Evolutionary conservation across 2,797 vertebrate species (phyloP).

Genomic region (Antrozous pallidus): DNA sequence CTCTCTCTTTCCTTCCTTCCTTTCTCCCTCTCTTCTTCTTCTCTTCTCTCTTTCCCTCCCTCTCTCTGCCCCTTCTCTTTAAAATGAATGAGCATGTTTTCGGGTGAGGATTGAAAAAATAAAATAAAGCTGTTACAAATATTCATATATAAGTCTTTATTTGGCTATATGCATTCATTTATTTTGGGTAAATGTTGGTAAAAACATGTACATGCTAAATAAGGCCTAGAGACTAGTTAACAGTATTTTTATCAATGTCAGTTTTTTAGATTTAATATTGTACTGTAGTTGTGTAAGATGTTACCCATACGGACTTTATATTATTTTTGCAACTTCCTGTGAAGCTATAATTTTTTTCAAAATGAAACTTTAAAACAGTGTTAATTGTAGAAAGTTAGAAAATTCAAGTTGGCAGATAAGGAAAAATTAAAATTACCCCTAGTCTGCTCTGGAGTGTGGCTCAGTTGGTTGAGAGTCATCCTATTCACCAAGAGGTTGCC

Average conservation of each 20-base stretch:
- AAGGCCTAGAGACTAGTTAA: not conserved
- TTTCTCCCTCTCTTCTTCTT: not conserved
- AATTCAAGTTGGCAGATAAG: not conserved
- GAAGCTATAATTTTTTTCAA: not conserved
- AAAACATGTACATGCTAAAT: not conserved
- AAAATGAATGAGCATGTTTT: not conserved
- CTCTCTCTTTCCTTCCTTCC: no score
- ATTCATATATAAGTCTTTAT: not conserved
- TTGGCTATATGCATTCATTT: not conserved
- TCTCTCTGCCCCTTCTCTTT: not conserved
- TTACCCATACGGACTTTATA: not conserved
- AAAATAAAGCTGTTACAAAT: not conserved
- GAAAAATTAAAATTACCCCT: not conserved
- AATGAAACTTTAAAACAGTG: slow-evolving; percentile 19
- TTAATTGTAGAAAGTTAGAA: slow-evolving; percentile 22
- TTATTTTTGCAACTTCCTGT: slow-evolving; percentile 5
- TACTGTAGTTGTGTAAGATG: not conserved
- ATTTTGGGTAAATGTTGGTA: not conserved
- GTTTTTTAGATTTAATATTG: not conserved
- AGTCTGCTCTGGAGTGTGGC: not conserved
- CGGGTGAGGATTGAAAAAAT: not conserved
- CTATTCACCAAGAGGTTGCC: not conserved
- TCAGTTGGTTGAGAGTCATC: not conserved
- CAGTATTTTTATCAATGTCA: not conserved
- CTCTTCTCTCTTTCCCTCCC: not conserved